Base-by-base conservation (phyloP, 2,888 invertebrate genomes). In the Trichopoda pennipes region DNA sequence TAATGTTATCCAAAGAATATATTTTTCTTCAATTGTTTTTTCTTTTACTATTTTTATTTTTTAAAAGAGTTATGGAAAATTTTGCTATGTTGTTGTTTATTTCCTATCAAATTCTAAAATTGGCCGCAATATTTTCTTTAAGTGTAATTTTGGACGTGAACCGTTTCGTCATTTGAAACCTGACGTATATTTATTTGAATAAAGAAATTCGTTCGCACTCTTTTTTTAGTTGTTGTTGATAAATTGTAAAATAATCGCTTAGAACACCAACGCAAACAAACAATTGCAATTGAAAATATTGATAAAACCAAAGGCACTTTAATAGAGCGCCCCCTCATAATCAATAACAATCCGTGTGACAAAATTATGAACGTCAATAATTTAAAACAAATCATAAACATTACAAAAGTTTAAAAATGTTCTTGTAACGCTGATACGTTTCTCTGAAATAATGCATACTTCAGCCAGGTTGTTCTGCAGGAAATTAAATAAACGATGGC, bases 191-290 rank as follows among this genome's bases (percentile, higher is more conserved):
- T 38, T 56, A 16, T 47, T 58, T 42, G 9, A 19, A 2, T 23
- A 53, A 56, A 32, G 2, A 56, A 74, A 56, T 56, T 64, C 64
- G 12, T 74, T 64, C 35, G 47, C 17, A 44, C 56, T 23, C 14
- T 38, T 44, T 1, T 55, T 69, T 7, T 32, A 6, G 44, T 17
- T 28, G 44, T 17, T 28, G 10, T 42, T 53, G 35, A 55, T 63
- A 55, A 55, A 21, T 55, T 55, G 32, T 47, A 55, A 74, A 56
- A 28, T 68, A 61, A 61, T 68, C 66, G 12, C 53, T 60, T 32
- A 68, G 38, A 53, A 68, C 51, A 76, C 61, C 32, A 69, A 76
- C 60, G 38, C 38, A 38, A 28, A 28, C 28, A 28, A 76, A 35
- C 9, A 47, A 53, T 16, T 44, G 14, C 21, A 61, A 53, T 61